Percentiles rank a stretch among this genome's conserved stretches.
Conservation (phyloP, 23 tunicate genomes). For the Ciona savignyi region DNA sequence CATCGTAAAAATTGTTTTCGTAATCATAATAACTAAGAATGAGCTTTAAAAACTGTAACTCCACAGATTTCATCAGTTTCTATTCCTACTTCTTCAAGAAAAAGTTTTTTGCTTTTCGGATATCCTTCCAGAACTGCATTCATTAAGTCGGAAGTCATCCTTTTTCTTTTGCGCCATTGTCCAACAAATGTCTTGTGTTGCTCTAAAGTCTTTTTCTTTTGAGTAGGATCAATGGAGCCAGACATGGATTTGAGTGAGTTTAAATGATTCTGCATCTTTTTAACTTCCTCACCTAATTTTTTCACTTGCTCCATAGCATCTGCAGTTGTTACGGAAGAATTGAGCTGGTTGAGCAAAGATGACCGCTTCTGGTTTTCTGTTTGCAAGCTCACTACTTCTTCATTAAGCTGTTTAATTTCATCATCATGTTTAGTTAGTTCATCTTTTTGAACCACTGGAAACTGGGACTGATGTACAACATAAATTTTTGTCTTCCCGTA, state of each 20-base stretch:
- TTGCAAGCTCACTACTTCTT: constrained; percentile 8
- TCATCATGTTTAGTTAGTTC: constrained; percentile 44
- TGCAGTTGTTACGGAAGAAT: constrained; percentile 36
- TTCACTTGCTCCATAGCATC: constrained; percentile 31
- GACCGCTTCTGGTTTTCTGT: constrained; percentile 11
- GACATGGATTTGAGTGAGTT: constrained; percentile 2
- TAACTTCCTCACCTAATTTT: constrained; percentile 20
- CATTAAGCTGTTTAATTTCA: constrained; percentile 13
- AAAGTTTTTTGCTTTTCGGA: constrained; percentile 80
- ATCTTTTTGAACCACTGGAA: constrained; percentile 47
- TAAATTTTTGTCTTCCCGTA: constrained; percentile 94
- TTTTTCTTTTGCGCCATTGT: constrained; percentile 74
- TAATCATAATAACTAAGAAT: no score
- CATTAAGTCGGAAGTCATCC: constrained; percentile 82
- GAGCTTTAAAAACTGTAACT: constrained; percentile 23
- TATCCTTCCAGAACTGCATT: constrained; percentile 94
- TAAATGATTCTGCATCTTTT: constrained; percentile 19
- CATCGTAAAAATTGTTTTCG: no score
- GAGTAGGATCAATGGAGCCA: constrained; percentile 26
- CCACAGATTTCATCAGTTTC: constrained; percentile 69
- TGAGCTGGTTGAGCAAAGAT: constrained; percentile 20
- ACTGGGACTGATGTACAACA: constrained; percentile 77
- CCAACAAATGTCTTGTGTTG: constrained; percentile 17
- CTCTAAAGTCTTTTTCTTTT: constrained; percentile 38
- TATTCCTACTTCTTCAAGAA: constrained; percentile 89